A percentile compares a stretch with the other conserved stretches of the same genome.
phyloP scores from a whole-genome alignment of 2,797 vertebrate genomes.

The Lepidocolaptes lacrymiger region DNA sequence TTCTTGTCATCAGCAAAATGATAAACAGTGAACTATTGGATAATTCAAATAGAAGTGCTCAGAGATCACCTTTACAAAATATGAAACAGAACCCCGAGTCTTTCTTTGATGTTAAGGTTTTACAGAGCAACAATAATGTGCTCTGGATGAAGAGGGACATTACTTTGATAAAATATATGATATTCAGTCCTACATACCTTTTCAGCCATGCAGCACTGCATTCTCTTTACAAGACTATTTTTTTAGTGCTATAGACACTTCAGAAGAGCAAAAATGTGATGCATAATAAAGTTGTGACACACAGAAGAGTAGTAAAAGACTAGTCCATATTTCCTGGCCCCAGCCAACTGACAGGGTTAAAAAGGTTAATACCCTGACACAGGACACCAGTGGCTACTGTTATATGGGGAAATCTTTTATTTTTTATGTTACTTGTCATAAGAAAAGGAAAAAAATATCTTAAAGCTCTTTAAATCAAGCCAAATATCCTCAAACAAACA shows the following conservation, averaged over 20 bases:
- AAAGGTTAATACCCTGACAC: slow-evolving; percentile 70
- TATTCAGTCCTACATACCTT: slow-evolving; percentile 27
- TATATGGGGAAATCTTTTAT: slow-evolving; percentile 53
- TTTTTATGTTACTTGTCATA: slow-evolving; percentile 55
- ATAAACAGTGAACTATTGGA: slow-evolving; percentile 44
- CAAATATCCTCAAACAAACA: not conserved
- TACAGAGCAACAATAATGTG: slow-evolving; percentile 6
- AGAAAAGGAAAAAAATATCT: not conserved
- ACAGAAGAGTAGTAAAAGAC: slow-evolving; percentile 63
- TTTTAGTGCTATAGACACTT: slow-evolving; percentile 54
- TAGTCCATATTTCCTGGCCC: slow-evolving; percentile 63
- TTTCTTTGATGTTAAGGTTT: slow-evolving; percentile 63
- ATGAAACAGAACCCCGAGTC: slow-evolving; percentile 26
- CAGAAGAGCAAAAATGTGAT: slow-evolving; percentile 62
- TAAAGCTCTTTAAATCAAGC: not conserved
- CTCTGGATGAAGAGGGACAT: slow-evolving; percentile 5
- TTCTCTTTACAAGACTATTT: slow-evolving; percentile 23
- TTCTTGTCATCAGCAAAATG: slow-evolving; percentile 48
- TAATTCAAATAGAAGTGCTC: slow-evolving; percentile 40
- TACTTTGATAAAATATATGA: slow-evolving; percentile 45
- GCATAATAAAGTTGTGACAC: slow-evolving; percentile 67
- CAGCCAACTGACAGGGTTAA: slow-evolving; percentile 61
- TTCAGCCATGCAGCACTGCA: slow-evolving; percentile 9
- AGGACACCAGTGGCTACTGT: slow-evolving; percentile 61
- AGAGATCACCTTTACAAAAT: slow-evolving; percentile 52